Base-by-base conservation (phyloP, 2,888 invertebrate species). In the Hypsopygia costalis region DNA sequence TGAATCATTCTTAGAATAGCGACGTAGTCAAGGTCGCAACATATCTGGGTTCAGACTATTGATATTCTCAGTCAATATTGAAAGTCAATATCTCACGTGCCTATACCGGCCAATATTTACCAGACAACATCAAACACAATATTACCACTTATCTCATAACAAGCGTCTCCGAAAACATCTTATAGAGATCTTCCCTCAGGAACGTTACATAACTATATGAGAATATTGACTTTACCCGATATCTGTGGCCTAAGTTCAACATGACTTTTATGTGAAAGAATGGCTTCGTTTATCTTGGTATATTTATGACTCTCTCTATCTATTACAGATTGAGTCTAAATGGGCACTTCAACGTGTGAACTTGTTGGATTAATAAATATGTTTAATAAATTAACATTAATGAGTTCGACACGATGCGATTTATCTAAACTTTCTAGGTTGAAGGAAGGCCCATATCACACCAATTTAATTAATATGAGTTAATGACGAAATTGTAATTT, bases 101-200 rank as follows among this genome's bases (percentile, higher is more conserved):
- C 81, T 66, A 75, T 70, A 76, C 65, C 65, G 58, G 55, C 67
- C 75, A 86, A 88, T 88, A 88, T 88, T 88, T 77, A 81, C 83
- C 60, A 67, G 69, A 62, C 69, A 60, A 78, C 72, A 76, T 78
- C 81, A 81, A 83, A 81, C 73, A 85, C 70, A 81, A 82, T 83
- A 86, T 86, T 78, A 85, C 82, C 81, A 82, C 79, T 85, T 87
- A 86, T 86, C 85, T 82, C 66, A 63, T 74, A 75, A 82, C 78
- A 82, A 79, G 77, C 71, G 68, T 68, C 69, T 79, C 69, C 63
- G 63, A 81, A 82, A 79, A 72, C 72, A 73, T 81, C 75, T 69
- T 60, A 63, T 58, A 71, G 61, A 62, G 65, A 74, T 75, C 70
- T 72, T 71, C 66, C 65, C 59, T 51, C 47, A 65, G 62, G 60